Base-by-base conservation (phyloP, 2,113 vertebrate species). In the Leuciscus idus region DNA sequence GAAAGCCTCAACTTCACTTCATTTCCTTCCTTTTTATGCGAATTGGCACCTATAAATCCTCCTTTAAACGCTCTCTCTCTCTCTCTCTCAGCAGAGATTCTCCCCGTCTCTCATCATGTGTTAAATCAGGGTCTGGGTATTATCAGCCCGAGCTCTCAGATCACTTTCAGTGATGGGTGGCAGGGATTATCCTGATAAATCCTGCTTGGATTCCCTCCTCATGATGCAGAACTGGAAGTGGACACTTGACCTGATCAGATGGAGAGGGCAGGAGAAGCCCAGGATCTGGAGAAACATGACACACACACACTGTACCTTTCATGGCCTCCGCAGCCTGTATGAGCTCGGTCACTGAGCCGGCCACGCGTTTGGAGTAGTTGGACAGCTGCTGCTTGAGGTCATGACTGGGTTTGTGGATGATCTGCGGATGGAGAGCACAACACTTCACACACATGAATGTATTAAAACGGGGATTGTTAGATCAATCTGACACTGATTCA, bases 291-390 rank as follows among this genome's bases (percentile, higher is more conserved):
- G 36, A 43, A 43, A 43, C 39, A 43, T 43, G 39, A 43, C 43
- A 43, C 43, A 43, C 39, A 39, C 50, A 39, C 50, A 55, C 48
- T 43, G 84, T 91, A 99, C 98, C 98, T 95, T 99, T 99, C 98
- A 99, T 99, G 93, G 98, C 98, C 91, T 99, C 98, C 0, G 98
- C 97, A 7, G 98, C 97, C 92, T 99, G 98, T 93, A 99, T 99
- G 90, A 99, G 97, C 91, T 99, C 98, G 0, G 98, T 98, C 89
- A 99, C 98, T 0, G 97, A 98, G 68, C 97, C 97, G 0, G 98
- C 98, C 89, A 99, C 98, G 0, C 96, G 95, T 89, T 99, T 99
- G 84, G 98, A 99, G 92, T 95, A 97, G 66, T 68, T 91, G 0
- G 98, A 94, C 92, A 99, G 89, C 84, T 99, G 98, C 90, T 99